Percentiles rank a stretch among this genome's conserved stretches.
These are phyloP conservation scores for Strigamia maritima DNA, from an alignment of 2,888 invertebrate genomes.

Conservation along the genomic window DNA sequence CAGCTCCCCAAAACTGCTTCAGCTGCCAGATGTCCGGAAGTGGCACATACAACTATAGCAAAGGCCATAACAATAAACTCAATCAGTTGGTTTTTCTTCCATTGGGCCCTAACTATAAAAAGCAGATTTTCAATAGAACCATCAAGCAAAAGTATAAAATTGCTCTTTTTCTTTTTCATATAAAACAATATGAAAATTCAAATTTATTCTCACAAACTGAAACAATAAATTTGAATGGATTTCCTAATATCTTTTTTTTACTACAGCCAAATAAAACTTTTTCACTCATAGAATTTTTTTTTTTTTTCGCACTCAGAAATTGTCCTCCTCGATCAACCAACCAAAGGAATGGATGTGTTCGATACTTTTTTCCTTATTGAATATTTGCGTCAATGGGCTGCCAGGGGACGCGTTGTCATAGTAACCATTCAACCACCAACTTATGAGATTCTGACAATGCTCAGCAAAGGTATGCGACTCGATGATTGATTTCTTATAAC, in stretches of 20 bases:
- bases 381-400: slow-evolving; percentile 87
- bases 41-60: neutral
- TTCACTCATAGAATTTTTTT: neutral
- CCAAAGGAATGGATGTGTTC: slow-evolving; percentile 86
- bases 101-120: neutral
- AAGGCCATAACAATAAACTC: neutral
- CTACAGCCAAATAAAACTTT: neutral
- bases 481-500: slow-evolving; percentile 8
- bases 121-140: neutral
- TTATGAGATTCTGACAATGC: slow-evolving; percentile 92
- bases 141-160: neutral
- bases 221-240: too few relatives aligned
- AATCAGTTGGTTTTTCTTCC: neutral
- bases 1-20: neutral
- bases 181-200: too few relatives aligned
- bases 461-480: slow-evolving; percentile 62
- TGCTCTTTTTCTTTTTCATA: too few relatives aligned
- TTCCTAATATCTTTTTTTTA: too few relatives aligned
- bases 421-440: slow-evolving; percentile 91
- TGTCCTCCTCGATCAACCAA: slow-evolving; percentile 81
- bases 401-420: slow-evolving; percentile 73
- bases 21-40: neutral
- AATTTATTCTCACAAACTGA: too few relatives aligned
- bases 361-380: slow-evolving; percentile 94
- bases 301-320: slow-evolving; percentile 68